Evolutionary conservation across 2,888 invertebrate genomes (phyloP).

Genomic region (Odontomyia ornata): DNA sequence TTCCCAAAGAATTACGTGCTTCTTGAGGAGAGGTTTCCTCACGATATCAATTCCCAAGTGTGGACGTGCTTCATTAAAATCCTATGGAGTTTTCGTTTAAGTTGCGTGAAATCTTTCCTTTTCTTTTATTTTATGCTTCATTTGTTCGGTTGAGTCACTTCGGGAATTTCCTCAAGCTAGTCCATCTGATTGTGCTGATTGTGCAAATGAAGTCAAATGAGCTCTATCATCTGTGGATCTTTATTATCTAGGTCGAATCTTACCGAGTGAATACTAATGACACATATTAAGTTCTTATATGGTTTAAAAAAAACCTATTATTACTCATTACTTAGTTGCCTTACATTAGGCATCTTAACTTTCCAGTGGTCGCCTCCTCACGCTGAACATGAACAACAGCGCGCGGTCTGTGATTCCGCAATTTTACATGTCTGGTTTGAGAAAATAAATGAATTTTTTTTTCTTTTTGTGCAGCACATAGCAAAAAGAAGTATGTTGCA

Average conservation of each 20-base stretch:
- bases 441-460: no score
- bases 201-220: slow-evolving; percentile 33
- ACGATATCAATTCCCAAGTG: slow-evolving; percentile 42
- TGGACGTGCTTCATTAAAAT: slow-evolving; percentile 47
- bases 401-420: no score
- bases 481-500: no score
- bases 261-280: no score
- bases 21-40: neutral
- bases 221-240: slow-evolving; percentile 14
- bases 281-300: no score
- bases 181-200: slow-evolving; percentile 40
- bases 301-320: no score
- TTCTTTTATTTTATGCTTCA: slow-evolving; percentile 43
- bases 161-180: slow-evolving; percentile 8
- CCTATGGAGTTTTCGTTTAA: slow-evolving; percentile 45
- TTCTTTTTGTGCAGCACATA: no score
- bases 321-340: no score
- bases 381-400: no score
- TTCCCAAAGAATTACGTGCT: slow-evolving; percentile 4
- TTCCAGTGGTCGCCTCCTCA: no score
- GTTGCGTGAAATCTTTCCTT: slow-evolving; percentile 42
- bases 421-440: no score
- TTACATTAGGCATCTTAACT: no score
- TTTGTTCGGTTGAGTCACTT: slow-evolving; percentile 13
- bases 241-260: neutral